Conservation (phyloP, 2,888 invertebrate species). For the Drosophila mimetica region DNA sequence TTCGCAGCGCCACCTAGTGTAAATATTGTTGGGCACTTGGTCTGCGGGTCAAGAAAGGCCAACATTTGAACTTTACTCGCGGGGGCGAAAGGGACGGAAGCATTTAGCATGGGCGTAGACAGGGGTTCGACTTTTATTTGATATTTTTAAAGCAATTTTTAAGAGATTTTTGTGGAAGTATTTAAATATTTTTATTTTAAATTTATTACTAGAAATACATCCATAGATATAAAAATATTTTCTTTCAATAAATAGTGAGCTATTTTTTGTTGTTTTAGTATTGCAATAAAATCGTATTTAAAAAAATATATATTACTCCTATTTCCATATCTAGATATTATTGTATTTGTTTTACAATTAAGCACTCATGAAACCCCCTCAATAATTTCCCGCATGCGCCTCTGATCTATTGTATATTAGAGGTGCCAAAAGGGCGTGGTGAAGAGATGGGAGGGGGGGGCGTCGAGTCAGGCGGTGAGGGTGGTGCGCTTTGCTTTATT, state of each 20-base stretch:
- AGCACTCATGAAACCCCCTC: neutral
- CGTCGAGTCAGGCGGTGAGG: neutral
- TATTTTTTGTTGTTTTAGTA: too few species aligned
- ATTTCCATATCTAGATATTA: too few species aligned
- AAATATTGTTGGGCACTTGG: conserved; percentile 57
- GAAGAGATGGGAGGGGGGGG: neutral
- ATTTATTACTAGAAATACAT: neutral
- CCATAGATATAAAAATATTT: neutral
- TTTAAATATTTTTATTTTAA: too few species aligned
- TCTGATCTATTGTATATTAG: conserved; percentile 19
- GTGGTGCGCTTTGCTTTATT: conserved; percentile 61
- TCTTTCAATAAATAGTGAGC: too few species aligned
- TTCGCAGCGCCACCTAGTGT: conserved; percentile 54
- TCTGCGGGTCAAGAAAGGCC: conserved; percentile 42
- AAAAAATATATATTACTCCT: neutral
- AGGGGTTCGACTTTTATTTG: neutral
- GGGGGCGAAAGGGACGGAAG: neutral
- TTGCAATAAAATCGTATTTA: neutral
- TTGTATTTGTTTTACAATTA: too few species aligned
- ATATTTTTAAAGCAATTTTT: neutral
- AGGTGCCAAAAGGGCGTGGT: conserved; percentile 24
- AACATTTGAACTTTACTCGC: conserved; percentile 31
- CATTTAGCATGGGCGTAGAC: neutral
- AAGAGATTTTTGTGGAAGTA: too few species aligned
- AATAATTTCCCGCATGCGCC: neutral